Base-by-base conservation (phyloP, 2,888 invertebrate species). In the Scelioninae gen. 2 region DNA sequence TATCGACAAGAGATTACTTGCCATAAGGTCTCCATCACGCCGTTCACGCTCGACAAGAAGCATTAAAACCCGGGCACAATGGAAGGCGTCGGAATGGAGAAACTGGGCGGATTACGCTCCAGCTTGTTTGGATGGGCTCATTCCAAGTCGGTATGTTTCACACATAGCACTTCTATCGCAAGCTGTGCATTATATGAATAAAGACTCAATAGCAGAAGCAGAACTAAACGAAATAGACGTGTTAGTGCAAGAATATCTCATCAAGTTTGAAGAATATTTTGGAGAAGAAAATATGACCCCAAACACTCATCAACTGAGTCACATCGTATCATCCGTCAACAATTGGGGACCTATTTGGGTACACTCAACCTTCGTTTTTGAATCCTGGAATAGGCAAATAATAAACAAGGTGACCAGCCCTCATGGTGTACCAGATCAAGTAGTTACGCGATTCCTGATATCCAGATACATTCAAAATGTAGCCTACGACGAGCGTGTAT, bases 361-460 rank as follows among this genome's bases (percentile, higher is more conserved):
- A 5, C 33, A 58, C n/a, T 28, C 35, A 2, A 58, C 71, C 6
- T 71, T 67, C 22, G 7, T 13, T 0, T 74, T 61, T 43, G 71
- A 74, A 58, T 71, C 68, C 5, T 52, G 48, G 68, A 74, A 74
- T 18, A 71, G 43, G 13, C 48, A 55, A 25, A 50, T 71, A n/a
- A 37, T 70, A 9, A 63, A 74, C 11, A 22, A 41, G 4, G 46
- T 55, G 0, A 61, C 61, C n/a, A 61, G 61, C 25, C 45, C 73
- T 19, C 35, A 52, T 9, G 13, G 15, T 5, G 45, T 55, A 48
- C 15, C 41, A 11, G 35, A 48, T 22, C 63, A 63, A 43, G 52
- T 63, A 6, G 50, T n/a, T n/a, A n/a, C n/a, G n/a, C n/a, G n/a
- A n/a, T n/a, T n/a, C n/a, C n/a, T n/a, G n/a, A n/a, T n/a, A n/a